Base-by-base conservation (phyloP, 2,797 vertebrate species). In the Phylloscopus collybita region DNA sequence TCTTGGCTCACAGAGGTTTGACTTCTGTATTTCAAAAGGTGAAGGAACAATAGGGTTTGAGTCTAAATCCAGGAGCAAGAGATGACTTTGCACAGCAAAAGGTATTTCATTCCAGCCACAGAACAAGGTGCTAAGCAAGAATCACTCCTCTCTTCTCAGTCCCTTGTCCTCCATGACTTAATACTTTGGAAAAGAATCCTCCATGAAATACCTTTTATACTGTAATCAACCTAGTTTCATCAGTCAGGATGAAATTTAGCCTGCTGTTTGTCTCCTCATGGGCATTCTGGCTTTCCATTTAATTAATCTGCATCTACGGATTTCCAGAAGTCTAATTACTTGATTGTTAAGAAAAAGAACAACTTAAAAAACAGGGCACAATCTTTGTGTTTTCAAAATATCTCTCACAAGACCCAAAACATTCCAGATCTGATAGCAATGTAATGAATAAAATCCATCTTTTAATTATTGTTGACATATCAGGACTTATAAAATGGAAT, bases 101-200 rank as follows among this genome's bases (percentile, higher is more conserved):
- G 6, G 0, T 5, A 36, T 61, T 79, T 82, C 5, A 38, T 75
- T 75, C 9, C 72, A 79, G 36, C 18, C 47, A 17, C 64, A 14
- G 38, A 79, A 69, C 0, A 0, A 54, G 32, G 21, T 44, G 23
- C 10, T 38, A 45, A 69, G 34, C 1, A 1, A 27, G 32, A 67
- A 8, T 26, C 34, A 50, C 10, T 69, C 23, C 2, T 23, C 7
- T 59, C 38, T 66, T n/a, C 60, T 57, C 60, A 62, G 6, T 29
- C 44, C 12, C 16, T 22, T 29, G 20, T 17, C 26, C 29, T 67
- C 53, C 29, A 26, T 23, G 27, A 40, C 26, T 66, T n/a, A 7
- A 2, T 7, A n/a, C 6, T 12, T 10, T 5, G 18, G 14, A 50
- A 56, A 80, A 66, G 13, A 60, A 42, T 11, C 13, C 16, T 26